Evolutionary conservation across 2,888 invertebrate species (phyloP).

Genomic region (Rotaria macrura): DNA sequence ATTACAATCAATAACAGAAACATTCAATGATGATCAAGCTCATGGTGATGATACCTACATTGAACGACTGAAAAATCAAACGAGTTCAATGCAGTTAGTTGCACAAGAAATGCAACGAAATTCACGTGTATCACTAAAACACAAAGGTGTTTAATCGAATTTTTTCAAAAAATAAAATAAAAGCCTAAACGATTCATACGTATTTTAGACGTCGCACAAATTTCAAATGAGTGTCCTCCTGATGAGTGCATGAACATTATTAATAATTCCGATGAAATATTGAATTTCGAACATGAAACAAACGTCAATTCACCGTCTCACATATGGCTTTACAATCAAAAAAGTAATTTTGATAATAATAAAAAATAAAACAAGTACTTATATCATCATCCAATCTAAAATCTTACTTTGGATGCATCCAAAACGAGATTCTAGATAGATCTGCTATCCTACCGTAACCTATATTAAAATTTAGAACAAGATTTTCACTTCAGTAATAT

Average conservation of each 20-base stretch:
- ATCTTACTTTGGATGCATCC: too few relatives aligned
- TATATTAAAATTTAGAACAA: neutral
- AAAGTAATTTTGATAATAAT: neutral
- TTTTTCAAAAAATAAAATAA: neutral
- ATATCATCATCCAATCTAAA: too few relatives aligned
- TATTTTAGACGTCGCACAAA: neutral
- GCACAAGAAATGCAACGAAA: too few relatives aligned
- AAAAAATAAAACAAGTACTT: too few relatives aligned
- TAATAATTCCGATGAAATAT: neutral
- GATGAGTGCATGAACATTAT: neutral
- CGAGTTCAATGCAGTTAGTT: too few relatives aligned
- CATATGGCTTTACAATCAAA: too few relatives aligned
- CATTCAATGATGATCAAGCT: neutral
- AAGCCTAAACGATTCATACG: neutral
- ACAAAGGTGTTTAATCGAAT: neutral
- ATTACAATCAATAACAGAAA: neutral
- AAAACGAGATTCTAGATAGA: too few relatives aligned
- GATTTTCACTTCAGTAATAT: neutral
- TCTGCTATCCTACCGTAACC: too few relatives aligned
- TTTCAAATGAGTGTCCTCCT: neutral
- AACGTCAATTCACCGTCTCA: neutral
- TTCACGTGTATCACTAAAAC: too few relatives aligned
- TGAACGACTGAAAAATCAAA: neutral
- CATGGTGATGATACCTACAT: neutral
- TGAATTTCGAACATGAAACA: neutral